A percentile compares a stretch with the other conserved stretches of the same genome.
Conservation (phyloP, 2,113 vertebrate genomes). For the Catagonus wagneri region DNA sequence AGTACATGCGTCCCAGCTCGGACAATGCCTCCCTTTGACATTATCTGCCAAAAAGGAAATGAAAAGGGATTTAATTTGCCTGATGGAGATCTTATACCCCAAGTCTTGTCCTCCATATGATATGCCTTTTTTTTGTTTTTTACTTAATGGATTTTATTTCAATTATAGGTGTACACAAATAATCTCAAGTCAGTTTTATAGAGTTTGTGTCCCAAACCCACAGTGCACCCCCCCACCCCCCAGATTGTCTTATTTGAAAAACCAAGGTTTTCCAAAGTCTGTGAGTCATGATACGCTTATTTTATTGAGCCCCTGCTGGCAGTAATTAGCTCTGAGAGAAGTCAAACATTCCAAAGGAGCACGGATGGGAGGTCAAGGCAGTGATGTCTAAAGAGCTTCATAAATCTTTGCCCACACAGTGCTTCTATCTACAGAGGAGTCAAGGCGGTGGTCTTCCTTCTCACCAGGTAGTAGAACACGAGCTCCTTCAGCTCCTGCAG, state of each 20-base stretch:
- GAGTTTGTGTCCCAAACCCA: no score
- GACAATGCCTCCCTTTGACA: constrained; percentile 86
- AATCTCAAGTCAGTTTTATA: no score
- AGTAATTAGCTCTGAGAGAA: background rate
- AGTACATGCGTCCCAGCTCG: constrained; percentile 66
- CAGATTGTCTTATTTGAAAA: no score
- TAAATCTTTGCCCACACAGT: background rate
- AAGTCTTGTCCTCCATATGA: background rate
- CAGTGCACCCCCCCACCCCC: no score
- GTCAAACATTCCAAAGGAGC: background rate
- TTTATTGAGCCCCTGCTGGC: background rate
- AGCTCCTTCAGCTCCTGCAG: constrained; percentile 76
- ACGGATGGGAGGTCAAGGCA: background rate
- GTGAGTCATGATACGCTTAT: background rate
- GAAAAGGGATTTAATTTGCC: constrained; percentile 40
- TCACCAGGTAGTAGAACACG: constrained; percentile 86
- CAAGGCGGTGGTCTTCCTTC: background rate
- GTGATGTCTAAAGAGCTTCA: background rate
- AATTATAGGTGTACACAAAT: no score
- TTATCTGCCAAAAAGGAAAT: constrained; percentile 82
- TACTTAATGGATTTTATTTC: no score
- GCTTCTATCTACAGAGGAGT: background rate
- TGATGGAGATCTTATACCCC: background rate
- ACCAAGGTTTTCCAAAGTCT: no score
- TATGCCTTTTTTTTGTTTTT: no score